Evolutionary conservation across 1,140 invertebrate genomes (phyloP).

Genomic region (Venustaconcha ellipsiformis): DNA sequence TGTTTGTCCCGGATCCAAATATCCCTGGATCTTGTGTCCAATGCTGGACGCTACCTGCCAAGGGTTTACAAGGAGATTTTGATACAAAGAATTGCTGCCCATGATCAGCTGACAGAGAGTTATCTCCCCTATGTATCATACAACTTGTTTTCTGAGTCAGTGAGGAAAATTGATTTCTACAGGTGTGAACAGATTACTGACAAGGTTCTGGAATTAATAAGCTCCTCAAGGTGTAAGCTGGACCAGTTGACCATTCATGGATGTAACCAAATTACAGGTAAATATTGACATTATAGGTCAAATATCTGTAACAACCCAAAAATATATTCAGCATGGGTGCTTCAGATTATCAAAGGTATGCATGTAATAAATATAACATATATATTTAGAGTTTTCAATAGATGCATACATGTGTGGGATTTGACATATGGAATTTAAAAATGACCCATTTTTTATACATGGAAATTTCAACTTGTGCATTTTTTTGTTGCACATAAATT

Average conservation of each 20-base stretch:
- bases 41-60: slow-evolving; percentile 41
- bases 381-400: too few species aligned
- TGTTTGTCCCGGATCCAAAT: slow-evolving; percentile 46
- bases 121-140: slow-evolving; percentile 46
- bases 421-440: too few species aligned
- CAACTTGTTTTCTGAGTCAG: slow-evolving; percentile 39
- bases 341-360: too few species aligned
- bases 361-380: too few species aligned
- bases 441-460: too few species aligned
- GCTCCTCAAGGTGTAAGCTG: slow-evolving; percentile 38
- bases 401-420: too few species aligned
- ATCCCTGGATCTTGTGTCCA: slow-evolving; percentile 41
- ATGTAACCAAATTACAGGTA: slow-evolving; percentile 52
- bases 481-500: too few species aligned
- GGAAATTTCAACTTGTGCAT: too few species aligned
- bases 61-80: slow-evolving; percentile 55
- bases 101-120: slow-evolving; percentile 45
- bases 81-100: slow-evolving; percentile 48
- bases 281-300: not conserved
- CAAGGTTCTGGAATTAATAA: slow-evolving; percentile 38
- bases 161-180: slow-evolving; percentile 50
- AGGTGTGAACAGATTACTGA: slow-evolving; percentile 55
- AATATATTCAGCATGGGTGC: too few species aligned
- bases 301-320: too few species aligned
- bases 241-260: slow-evolving; percentile 41